Evolutionary conservation across 1,140 invertebrate species (phyloP), one percentile per base, ranked within the genome.

Genomic region (Sycobia sp.): DNA sequence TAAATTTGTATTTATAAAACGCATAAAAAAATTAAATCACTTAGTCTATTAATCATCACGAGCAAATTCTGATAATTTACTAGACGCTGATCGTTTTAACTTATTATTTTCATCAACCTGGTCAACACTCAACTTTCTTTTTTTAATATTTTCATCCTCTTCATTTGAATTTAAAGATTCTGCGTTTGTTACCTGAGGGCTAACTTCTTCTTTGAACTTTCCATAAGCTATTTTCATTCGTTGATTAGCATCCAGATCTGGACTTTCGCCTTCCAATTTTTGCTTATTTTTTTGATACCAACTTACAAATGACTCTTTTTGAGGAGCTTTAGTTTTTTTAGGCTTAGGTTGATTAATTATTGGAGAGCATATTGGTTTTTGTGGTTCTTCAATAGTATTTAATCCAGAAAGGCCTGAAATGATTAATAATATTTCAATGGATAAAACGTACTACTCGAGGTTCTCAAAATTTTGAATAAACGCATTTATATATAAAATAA

Each of bases 211-310:
- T 67, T 86, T 87, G 62, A 82, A 89, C 36, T 77, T 79, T 36
- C 78, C 75, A 20, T 86, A 79, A 22, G 81, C 84, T 13, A 79
- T 72, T 63, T 86, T 84, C 0, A 83, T 83, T 36, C 88, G 69
- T 54, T 87, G 84, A 0, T 75, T 71, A 0, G 79, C 70, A n/a
- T 76, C 81, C 3, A 85, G 57, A 9, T 85, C 82, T 0, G 86
- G 83, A 72, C 85, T 78, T 69, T 88, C 80, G 53, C 79, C 71
- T 70, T 86, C 79, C 8, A 89, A 70, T 7, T 71, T 67, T 7
- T 77, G 55, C 66, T 85, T 87, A 65, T 86, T 85, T 59, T 82
- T 80, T 3, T 76, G 73, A 51, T 82, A 86, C 87, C 86, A 89
- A 25, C 78, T 76, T 2, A 86, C 72, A 62, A 88, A 88, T 8